Base-by-base conservation (phyloP, 2,797 vertebrate genomes). In the Sebastes vulpes region DNA sequence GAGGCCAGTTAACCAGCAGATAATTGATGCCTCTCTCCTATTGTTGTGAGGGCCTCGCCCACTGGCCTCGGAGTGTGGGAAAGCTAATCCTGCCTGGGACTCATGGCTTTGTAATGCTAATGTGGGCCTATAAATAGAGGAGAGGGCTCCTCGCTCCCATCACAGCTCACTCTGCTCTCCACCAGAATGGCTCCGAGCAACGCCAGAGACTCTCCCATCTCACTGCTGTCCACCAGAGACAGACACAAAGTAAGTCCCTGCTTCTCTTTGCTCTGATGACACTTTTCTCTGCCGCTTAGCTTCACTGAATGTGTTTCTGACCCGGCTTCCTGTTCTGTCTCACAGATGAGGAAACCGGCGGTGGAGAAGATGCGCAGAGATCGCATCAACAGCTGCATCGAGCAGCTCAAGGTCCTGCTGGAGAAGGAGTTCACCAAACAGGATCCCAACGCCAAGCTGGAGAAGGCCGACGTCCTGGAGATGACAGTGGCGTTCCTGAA, bases 1-100 rank as follows among this genome's bases (percentile, higher is more conserved):
- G 81, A 79, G 88, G 82, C 86, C 95, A 91, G 70, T 83, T 92
- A 94, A 95, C 95, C 96, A 90, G 95, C 95, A 96, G 95, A 93
- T 96, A 95, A 93, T 90, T 83, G 91, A 92, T 64, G 91, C 93
- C 93, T 87, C 80, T 81, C 65, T 78, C 61, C 84, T 80, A 93
- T 95, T 95, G 95, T 96, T 71, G 81, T 50, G 72, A 71, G 77
- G 16, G 0, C 59, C 75, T 76, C 66, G 50, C 86, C 46, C 89
- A 96, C 96, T 96, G 97, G 96, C 92, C 92, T 75, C 11, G 0
- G 93, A 97, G 90, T 95, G 96, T 97, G 97, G 97, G 97, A 97
- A 97, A 96, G 92, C 83, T 85, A 77, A 81, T 66, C 63, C 58
- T 88, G 86, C 93, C 38, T 12, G 66, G 92, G 93, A 95, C 95